Evolutionary conservation across 1,140 invertebrate genomes (phyloP).

Genomic region (Reticulitermes speratus): DNA sequence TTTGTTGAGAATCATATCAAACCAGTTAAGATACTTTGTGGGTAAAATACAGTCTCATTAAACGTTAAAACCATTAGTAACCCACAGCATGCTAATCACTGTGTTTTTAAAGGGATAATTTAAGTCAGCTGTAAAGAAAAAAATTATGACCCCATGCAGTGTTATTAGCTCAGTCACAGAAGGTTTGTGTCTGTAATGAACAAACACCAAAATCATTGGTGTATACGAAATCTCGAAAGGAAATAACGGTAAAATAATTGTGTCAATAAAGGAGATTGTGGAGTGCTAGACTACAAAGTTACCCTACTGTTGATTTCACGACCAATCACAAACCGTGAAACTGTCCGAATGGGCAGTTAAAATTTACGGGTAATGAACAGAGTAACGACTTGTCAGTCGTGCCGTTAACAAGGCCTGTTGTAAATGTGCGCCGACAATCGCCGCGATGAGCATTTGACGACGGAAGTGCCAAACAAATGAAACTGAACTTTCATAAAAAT

Average conservation of each 20-base stretch:
- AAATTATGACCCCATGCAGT: too few species aligned
- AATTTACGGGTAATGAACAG: neutral
- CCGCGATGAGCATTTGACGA: neutral
- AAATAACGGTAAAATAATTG: neutral
- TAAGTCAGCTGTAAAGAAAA: too few species aligned
- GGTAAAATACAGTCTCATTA: too few species aligned
- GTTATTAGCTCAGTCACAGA: too few species aligned
- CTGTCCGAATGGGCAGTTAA: conserved; percentile 9
- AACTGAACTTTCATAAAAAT: neutral
- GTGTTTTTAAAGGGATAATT: too few species aligned
- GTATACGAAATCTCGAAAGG: too few species aligned
- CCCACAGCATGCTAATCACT: too few species aligned
- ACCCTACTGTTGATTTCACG: neutral
- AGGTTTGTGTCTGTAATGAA: too few species aligned
- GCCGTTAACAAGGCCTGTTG: neutral
- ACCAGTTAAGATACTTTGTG: too few species aligned
- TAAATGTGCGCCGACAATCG: neutral
- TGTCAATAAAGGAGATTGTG: neutral
- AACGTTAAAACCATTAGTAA: too few species aligned
- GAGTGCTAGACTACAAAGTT: neutral
- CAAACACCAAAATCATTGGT: too few species aligned
- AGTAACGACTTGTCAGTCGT: neutral
- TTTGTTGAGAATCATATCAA: too few species aligned
- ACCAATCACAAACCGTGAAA: neutral
- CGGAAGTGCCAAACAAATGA: neutral